Evolutionary conservation across 1,140 invertebrate species (phyloP).

Genomic region (Drosophila truncata): DNA sequence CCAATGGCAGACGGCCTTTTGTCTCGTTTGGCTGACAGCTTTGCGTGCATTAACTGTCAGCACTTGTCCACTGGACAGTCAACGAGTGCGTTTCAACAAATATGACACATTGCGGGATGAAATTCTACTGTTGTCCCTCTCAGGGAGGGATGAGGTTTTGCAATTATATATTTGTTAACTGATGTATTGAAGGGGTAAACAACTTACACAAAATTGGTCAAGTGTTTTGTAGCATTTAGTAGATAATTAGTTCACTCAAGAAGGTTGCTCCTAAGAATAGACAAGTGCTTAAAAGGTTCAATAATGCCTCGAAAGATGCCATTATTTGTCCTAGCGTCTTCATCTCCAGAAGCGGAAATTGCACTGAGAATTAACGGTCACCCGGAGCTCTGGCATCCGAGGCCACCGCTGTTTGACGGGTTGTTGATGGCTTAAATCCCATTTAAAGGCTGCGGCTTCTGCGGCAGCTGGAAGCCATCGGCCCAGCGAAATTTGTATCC

Average conservation of each 20-base stretch:
- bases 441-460: conserved; percentile 47
- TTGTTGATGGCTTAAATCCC: conserved; percentile 46
- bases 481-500: conserved; percentile 14
- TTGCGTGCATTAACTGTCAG: conserved; percentile 52
- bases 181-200: not conserved
- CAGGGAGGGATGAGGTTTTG: not conserved
- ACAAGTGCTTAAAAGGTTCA: too few species aligned
- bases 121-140: conserved; percentile 7
- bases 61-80: conserved; percentile 29
- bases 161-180: not conserved
- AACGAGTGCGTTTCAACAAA: conserved; percentile 39
- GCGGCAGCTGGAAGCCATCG: conserved; percentile 25
- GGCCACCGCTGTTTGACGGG: conserved; percentile 36
- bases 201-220: not conserved
- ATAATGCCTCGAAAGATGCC: not conserved
- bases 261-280: too few species aligned
- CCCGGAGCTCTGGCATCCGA: conserved; percentile 5
- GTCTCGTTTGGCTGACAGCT: conserved; percentile 42
- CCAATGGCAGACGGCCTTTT: conserved; percentile 26
- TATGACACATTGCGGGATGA: conserved; percentile 43
- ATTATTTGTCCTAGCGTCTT: not conserved
- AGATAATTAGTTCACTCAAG: too few species aligned
- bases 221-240: too few species aligned
- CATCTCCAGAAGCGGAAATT: not conserved
- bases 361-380: not conserved